Base-by-base conservation (phyloP, 2,888 invertebrate species). In the Pachycephus smyrnensis region DNA sequence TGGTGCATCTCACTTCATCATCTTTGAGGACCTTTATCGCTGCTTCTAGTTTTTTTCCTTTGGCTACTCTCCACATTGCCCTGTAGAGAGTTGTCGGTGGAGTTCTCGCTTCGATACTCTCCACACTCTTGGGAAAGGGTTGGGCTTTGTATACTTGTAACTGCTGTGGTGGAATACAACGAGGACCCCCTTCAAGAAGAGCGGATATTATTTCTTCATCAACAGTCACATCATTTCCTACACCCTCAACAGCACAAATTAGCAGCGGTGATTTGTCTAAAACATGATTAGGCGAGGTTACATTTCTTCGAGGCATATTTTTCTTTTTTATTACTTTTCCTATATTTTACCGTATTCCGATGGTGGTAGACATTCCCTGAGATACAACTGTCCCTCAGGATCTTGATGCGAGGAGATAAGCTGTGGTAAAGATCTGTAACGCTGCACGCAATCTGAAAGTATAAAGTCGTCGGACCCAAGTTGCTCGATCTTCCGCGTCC, bases 341-440 rank as follows among this genome's bases (percentile, higher is more conserved):
- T 23, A 23, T 23, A 9, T 55, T 9, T 23, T 92, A 96, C 97
- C 97, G 92, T 96, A 97, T 93, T 97, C 97, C 0, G 97, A 97
- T 12, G 97, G 96, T 33, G 96, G 97, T 89, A 98, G 93, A 86
- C 97, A 96, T 89, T 96, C 96, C 75, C 94, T 93, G 12, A 96
- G 91, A 87, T 93, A 94, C 87, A 96, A 93, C 75, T 93, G 89
- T 74, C 93, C 93, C 75, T 94, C 93, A 0, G 94, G 92, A 85
- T 94, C 93, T 86, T 94, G 94, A 86, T 95, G 94, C 74, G 94
- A 93, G 23, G 92, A 91, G 82, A 96, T 92, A 75, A 96, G 92
- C 83, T 94, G 93, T 77, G 93, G 93, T 68, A 96, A 93, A 76
- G 94, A 94, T 83, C 92, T 93, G 86, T 95, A 95, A 76, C 88